phyloP scores from a whole-genome alignment of 2,113 vertebrate species.

The Hiodon tergisus region DNA sequence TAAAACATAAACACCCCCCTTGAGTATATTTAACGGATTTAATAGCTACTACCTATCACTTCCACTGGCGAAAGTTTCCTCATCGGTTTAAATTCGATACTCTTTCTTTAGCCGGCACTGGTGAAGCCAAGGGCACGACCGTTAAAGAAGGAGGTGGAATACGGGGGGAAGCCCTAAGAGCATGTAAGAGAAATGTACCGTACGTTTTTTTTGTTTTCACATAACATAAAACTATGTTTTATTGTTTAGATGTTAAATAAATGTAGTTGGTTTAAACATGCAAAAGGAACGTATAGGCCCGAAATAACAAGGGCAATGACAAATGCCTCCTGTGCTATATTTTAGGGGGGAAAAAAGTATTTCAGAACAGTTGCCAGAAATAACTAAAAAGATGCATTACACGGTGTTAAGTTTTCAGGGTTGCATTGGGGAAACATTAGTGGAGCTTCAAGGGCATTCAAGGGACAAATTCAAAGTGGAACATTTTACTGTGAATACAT shows the following conservation, averaged over 20 bases:
- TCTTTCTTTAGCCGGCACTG: slow-evolving; percentile 26
- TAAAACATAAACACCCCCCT: too few species aligned
- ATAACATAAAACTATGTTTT: neutral
- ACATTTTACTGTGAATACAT: slow-evolving; percentile 19
- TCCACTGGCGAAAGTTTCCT: slow-evolving; percentile 26
- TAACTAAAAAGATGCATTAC: slow-evolving; percentile 23
- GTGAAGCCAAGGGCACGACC: slow-evolving; percentile 32
- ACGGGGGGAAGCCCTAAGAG: slow-evolving; percentile 30
- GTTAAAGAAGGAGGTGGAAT: slow-evolving; percentile 29
- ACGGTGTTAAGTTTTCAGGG: slow-evolving; percentile 25
- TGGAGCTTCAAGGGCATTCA: slow-evolving; percentile 27
- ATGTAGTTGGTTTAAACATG: neutral
- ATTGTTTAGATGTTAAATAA: neutral
- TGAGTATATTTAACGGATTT: neutral
- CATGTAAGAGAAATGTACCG: slow-evolving; percentile 27
- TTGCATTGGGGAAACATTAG: slow-evolving; percentile 10
- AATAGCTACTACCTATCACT: slow-evolving; percentile 30
- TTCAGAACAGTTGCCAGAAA: slow-evolving; percentile 25
- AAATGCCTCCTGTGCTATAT: slow-evolving; percentile 30
- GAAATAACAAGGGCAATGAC: slow-evolving; percentile 13
- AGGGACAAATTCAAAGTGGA: slow-evolving; percentile 24
- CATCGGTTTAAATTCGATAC: slow-evolving; percentile 29
- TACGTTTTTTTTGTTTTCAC: slow-evolving; percentile 28
- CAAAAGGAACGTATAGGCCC: neutral
- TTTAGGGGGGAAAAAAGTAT: slow-evolving; percentile 4